These are phyloP conservation scores for Hydrozoanthus tunicans DNA, from an alignment of 64 coral and sea anemone species.

Conservation along the genomic window DNA sequence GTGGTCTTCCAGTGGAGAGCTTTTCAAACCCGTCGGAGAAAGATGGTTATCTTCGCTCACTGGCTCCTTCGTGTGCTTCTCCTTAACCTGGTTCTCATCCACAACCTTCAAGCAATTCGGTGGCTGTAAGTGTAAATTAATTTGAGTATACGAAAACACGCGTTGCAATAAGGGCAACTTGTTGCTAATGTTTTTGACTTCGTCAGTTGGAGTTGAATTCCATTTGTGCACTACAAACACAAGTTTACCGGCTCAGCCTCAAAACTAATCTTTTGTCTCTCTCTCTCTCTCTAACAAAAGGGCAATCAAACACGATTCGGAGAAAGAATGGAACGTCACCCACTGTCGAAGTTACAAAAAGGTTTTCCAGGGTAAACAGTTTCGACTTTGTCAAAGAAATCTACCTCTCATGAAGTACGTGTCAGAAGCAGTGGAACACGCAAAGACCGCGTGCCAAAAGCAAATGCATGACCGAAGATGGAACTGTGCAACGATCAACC, in stretches of 20 bases:
- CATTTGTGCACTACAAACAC: background rate
- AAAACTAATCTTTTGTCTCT: slow-evolving; percentile 23
- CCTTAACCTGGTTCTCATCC: slow-evolving; percentile 15
- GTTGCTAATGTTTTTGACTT: background rate
- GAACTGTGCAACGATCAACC: slow-evolving; percentile 72
- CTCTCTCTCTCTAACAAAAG: slow-evolving; percentile 17
- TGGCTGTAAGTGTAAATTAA: slow-evolving; percentile 51
- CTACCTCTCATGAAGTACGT: slow-evolving; percentile 82
- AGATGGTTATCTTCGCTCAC: slow-evolving; percentile 14
- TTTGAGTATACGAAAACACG: slow-evolving; percentile 2
- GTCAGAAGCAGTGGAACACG: slow-evolving; percentile 73
- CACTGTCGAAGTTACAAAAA: slow-evolving; percentile 52
- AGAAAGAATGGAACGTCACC: slow-evolving; percentile 58
- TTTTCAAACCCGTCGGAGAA: background rate
- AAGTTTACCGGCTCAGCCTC: background rate
- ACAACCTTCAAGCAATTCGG: slow-evolving; percentile 41
- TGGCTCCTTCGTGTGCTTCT: background rate
- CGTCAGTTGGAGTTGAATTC: background rate
- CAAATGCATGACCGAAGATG: slow-evolving; percentile 69
- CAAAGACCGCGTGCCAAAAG: slow-evolving; percentile 47
- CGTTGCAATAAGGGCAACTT: slow-evolving; percentile 10
- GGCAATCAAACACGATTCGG: slow-evolving; percentile 40
- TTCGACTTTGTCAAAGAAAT: slow-evolving; percentile 62
- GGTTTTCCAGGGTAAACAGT: slow-evolving; percentile 68
- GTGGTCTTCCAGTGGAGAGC: background rate